Base-by-base conservation (phyloP, 2,113 vertebrate species). In the Piprites chloris region DNA sequence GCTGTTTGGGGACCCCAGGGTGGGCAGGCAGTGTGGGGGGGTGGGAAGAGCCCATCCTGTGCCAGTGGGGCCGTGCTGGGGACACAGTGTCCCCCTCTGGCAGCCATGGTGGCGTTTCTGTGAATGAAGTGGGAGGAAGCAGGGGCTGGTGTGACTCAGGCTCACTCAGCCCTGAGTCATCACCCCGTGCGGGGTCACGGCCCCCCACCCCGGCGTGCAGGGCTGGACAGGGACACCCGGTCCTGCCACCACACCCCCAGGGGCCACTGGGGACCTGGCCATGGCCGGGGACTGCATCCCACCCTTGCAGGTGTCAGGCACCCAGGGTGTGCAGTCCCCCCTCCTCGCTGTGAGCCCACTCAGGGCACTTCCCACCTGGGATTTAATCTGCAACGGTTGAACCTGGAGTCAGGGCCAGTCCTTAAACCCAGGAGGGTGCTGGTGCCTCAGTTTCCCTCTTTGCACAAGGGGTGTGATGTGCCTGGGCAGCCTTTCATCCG, bases 121-220 rank as follows among this genome's bases (percentile, higher is more conserved):
- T 99, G 98, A 99, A 99, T 99, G 98, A 95, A 98, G 95, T 68
- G 6, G 94, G 94, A 95, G 96, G 97, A 97, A 93, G 96, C 92
- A 96, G 97, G 96, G 98, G 97, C 97, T 39, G 92, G 2, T 0
- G 67, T 99, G 99, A 99, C 94, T 99, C 98, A 99, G 78, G 37
- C 97, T 95, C 97, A 94, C 96, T 97, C 97, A 97, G 95, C 92
- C 96, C 93, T 98, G 98, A 98, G 95, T 98, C 98, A 98, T 87
- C 44, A 14, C 95, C 26, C 52, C 73, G 33, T 67, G 95, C 65
- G 56, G 90, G 96, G 92, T 94, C 84, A 32, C 7, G 8, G 79
- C 85, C 77, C 1, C 62, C 73, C 69, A 21, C 65, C 47, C 55
- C n/a, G 20, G 69, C 24, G 0, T 3, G 55, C 14, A 14, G 56